A percentile compares a stretch with the other conserved stretches of the same genome.
Evolutionary conservation across 2,888 invertebrate species (phyloP).

Genomic region (Byasa hedistus): DNA sequence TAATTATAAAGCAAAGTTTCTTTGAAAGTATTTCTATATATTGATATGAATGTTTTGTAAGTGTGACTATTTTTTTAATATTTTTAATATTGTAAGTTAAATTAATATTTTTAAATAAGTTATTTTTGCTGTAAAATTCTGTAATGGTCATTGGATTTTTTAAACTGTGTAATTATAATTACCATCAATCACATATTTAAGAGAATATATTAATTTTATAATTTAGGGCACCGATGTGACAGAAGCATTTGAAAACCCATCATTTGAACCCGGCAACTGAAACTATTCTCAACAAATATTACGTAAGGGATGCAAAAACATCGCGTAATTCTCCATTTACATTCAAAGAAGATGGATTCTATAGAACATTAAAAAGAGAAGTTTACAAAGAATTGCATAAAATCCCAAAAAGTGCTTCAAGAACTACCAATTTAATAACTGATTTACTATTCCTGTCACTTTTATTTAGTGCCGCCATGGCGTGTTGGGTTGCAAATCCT

Average conservation of each 20-base stretch:
- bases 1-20: too few relatives aligned
- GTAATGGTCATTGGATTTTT: too few relatives aligned
- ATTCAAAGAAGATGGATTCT: slow-evolving; percentile 87
- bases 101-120: too few relatives aligned
- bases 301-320: slow-evolving; percentile 80
- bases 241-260: slow-evolving; percentile 87
- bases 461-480: slow-evolving; percentile 48
- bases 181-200: too few relatives aligned
- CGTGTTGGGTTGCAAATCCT: slow-evolving; percentile 46
- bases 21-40: too few relatives aligned
- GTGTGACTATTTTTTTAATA: too few relatives aligned
- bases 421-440: slow-evolving; percentile 54
- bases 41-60: too few relatives aligned
- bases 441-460: slow-evolving; percentile 60
- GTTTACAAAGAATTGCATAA: slow-evolving; percentile 78
- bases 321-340: slow-evolving; percentile 86
- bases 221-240: slow-evolving; percentile 87
- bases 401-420: slow-evolving; percentile 61
- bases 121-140: too few relatives aligned
- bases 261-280: slow-evolving; percentile 82
- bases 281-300: slow-evolving; percentile 79
- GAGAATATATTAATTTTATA: neutral
- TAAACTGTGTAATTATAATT: too few relatives aligned
- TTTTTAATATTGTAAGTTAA: too few relatives aligned
- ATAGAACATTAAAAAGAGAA: slow-evolving; percentile 82